Conservation (phyloP, 2,797 vertebrate genomes). For the Sarcoramphus papa region DNA sequence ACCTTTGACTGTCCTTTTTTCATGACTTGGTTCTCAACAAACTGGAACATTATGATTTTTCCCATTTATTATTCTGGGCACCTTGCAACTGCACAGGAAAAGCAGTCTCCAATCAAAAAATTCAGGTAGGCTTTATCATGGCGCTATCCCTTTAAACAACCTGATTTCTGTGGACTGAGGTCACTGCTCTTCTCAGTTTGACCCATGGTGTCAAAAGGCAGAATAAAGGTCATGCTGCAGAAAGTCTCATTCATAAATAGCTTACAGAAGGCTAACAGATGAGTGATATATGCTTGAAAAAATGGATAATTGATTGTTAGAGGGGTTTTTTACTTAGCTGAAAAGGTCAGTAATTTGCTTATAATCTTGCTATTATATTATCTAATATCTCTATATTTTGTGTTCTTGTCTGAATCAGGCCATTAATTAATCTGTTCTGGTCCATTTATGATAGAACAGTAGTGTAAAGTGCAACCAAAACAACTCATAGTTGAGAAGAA, state of each 20-base stretch:
- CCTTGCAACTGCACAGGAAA: slow-evolving; percentile 87
- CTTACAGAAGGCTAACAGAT: neutral
- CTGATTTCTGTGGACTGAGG: neutral
- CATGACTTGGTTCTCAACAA: slow-evolving; percentile 99
- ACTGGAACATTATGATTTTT: slow-evolving; percentile 99
- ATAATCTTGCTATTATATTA: neutral
- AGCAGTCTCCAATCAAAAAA: slow-evolving; percentile 94
- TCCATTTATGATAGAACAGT: neutral
- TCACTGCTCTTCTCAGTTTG: neutral
- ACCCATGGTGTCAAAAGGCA: neutral
- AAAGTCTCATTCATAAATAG: neutral
- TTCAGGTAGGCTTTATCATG: slow-evolving; percentile 80
- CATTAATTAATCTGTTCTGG: neutral
- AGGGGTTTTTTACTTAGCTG: neutral
- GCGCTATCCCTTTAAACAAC: neutral
- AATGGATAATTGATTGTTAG: neutral
- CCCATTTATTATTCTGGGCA: slow-evolving; percentile 97
- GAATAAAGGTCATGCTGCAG: neutral
- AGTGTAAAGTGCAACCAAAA: neutral
- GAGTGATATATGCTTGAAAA: neutral
- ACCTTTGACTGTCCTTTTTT: slow-evolving; percentile 99
- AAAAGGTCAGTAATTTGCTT: neutral
- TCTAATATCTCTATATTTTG: neutral
- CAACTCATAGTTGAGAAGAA: neutral
- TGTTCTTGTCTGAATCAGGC: neutral